phyloP scores from a whole-genome alignment of 2,888 invertebrate species.

The Phalera bucephala region DNA sequence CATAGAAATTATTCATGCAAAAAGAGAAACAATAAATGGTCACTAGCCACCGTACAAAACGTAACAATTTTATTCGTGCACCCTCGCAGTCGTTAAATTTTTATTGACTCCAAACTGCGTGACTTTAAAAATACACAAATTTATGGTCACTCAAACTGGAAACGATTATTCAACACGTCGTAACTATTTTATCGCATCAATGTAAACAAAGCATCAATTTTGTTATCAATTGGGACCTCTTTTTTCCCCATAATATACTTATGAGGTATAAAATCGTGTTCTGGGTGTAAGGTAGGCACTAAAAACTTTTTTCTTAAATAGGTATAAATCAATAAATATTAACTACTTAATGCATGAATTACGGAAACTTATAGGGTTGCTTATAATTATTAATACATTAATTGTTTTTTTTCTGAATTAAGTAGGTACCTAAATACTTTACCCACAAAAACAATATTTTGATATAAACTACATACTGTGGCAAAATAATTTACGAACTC shows the following conservation, averaged over 20 bases:
- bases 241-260: conserved; percentile 18
- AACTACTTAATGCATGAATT: too few relatives aligned
- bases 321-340: too few relatives aligned
- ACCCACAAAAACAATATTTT: too few relatives aligned
- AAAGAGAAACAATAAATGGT: conserved; percentile 36
- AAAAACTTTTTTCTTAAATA: too few relatives aligned
- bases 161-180: conserved; percentile 82
- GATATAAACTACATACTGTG: too few relatives aligned
- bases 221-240: conserved; percentile 47
- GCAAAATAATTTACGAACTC: too few relatives aligned
- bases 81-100: conserved; percentile 78
- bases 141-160: conserved; percentile 79
- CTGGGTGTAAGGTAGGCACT: too few relatives aligned
- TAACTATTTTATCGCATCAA: conserved; percentile 78
- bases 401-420: too few relatives aligned
- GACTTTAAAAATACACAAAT: conserved; percentile 82
- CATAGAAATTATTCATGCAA: conserved; percentile 16
- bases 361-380: too few relatives aligned
- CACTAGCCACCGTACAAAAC: conserved; percentile 50
- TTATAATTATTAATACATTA: too few relatives aligned
- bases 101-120: conserved; percentile 79
- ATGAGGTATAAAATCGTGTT: not conserved
- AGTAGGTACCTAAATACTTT: too few relatives aligned
- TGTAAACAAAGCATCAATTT: conserved; percentile 77
- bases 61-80: conserved; percentile 70